Percentiles rank a stretch among this genome's conserved stretches.
Evolutionary conservation across 2,113 vertebrate genomes (phyloP).

Genomic region (Eleginops maclovinus): DNA sequence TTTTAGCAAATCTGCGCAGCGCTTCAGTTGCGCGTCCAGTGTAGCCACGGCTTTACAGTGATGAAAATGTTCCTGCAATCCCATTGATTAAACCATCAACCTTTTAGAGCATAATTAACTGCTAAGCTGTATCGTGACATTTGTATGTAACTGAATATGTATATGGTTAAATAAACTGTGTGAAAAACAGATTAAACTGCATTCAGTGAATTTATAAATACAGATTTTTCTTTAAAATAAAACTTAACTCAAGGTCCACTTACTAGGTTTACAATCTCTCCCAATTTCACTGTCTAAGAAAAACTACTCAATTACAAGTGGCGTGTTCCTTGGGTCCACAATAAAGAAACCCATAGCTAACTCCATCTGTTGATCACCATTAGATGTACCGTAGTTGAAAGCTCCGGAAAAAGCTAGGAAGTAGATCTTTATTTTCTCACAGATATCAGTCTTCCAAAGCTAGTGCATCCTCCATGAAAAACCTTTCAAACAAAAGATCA

Average conservation of each 20-base stretch:
- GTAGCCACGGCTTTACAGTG: too few relatives aligned
- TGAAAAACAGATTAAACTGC: not conserved
- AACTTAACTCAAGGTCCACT: not conserved
- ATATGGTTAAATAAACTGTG: not conserved
- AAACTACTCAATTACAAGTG: not conserved
- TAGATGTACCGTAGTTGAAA: not conserved
- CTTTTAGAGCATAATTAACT: not conserved
- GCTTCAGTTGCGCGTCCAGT: too few relatives aligned
- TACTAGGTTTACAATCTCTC: not conserved
- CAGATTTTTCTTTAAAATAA: not conserved
- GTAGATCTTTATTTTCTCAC: too few relatives aligned
- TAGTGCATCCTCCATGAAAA: too few relatives aligned
- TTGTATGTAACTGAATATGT: not conserved
- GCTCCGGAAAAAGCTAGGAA: not conserved
- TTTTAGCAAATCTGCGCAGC: too few relatives aligned
- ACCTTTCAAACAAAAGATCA: too few relatives aligned
- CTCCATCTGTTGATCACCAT: not conserved
- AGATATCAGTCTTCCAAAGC: too few relatives aligned
- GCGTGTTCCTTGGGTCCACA: not conserved
- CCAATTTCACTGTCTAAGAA: not conserved
- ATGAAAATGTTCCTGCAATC: too few relatives aligned
- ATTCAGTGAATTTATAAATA: not conserved
- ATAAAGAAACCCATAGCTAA: not conserved
- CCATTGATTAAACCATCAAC: too few relatives aligned
- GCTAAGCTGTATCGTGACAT: not conserved